phyloP scores from a whole-genome alignment of 2,888 invertebrate genomes.

The Heterodera filipjevi region DNA sequence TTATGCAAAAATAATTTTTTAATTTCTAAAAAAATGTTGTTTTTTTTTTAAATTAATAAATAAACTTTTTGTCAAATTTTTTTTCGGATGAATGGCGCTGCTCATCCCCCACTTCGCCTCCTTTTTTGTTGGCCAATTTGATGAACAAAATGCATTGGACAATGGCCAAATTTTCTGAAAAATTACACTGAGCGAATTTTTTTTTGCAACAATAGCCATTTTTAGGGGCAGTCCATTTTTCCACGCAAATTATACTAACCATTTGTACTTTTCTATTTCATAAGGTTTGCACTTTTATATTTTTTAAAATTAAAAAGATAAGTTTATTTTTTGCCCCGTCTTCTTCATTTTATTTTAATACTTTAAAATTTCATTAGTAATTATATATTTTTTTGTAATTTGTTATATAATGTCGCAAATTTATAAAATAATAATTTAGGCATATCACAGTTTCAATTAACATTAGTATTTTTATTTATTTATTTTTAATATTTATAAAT shows the following conservation, averaged over 20 bases:
- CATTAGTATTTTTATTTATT: background rate
- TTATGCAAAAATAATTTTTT: no score
- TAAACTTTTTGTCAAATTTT: background rate
- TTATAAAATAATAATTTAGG: background rate
- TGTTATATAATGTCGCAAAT: background rate
- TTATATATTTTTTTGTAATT: no score
- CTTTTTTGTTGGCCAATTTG: background rate
- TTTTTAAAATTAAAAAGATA: no score
- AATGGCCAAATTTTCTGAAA: slow-evolving; percentile 3
- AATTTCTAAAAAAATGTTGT: no score
- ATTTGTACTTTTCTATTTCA: background rate
- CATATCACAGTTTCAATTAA: no score
- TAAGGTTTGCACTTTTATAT: no score
- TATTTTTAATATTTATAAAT: background rate
- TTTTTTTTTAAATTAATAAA: no score
- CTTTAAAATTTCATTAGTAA: background rate
- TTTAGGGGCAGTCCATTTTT: background rate
- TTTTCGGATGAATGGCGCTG: background rate
- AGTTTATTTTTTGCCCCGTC: background rate
- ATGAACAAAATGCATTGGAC: background rate
- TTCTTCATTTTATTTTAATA: background rate
- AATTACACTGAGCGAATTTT: background rate
- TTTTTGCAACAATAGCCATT: background rate
- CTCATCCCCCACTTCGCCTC: no score
- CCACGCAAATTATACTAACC: no score